Evolutionary conservation across 2,113 vertebrate genomes (phyloP).

Genomic region (Nestor notabilis): DNA sequence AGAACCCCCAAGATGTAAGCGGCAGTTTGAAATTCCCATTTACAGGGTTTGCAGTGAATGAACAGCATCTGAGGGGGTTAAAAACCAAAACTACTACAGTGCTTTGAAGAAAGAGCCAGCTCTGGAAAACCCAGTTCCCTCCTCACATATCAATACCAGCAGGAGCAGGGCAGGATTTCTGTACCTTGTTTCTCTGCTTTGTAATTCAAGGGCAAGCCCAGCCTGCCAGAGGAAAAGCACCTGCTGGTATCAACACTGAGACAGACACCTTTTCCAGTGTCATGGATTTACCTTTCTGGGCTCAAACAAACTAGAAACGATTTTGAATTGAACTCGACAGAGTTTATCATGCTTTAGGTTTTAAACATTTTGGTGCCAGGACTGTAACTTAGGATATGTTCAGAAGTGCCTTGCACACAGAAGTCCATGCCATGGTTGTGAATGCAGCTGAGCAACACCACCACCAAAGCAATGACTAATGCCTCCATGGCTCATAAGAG

Average conservation of each 20-base stretch:
- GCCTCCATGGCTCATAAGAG: neutral
- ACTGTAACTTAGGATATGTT: neutral
- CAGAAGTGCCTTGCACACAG: neutral
- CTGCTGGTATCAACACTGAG: neutral
- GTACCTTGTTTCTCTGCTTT: neutral
- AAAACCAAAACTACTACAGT: neutral
- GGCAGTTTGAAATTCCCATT: neutral
- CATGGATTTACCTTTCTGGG: neutral
- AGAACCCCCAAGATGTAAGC: neutral
- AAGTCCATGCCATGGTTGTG: neutral
- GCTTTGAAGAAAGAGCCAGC: neutral
- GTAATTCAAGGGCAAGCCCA: neutral
- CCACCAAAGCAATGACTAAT: neutral
- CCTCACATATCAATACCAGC: accelerated
- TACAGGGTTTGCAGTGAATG: neutral
- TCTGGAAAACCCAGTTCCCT: neutral
- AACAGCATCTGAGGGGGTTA: neutral
- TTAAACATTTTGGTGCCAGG: neutral
- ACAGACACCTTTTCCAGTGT: neutral
- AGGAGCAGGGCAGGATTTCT: neutral
- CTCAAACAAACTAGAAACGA: neutral
- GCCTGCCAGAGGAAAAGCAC: neutral
- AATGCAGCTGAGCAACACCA: neutral
- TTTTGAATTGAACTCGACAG: neutral
- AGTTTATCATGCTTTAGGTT: neutral